Evolutionary conservation across 2,797 vertebrate genomes (phyloP).

Genomic region (Dendrocincla fuliginosa): DNA sequence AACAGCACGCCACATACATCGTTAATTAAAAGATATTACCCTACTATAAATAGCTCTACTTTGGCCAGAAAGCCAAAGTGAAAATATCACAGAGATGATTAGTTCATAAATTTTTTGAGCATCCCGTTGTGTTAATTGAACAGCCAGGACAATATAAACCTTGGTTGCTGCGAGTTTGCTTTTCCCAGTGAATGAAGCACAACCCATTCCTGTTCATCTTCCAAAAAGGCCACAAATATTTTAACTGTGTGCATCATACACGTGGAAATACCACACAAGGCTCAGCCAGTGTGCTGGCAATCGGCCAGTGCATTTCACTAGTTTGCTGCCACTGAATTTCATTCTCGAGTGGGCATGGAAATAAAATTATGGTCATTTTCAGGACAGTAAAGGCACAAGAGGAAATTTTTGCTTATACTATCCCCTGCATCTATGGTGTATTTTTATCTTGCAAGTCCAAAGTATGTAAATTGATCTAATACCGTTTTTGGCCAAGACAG

Average conservation of each 20-base stretch:
- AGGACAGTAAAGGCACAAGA: not conserved
- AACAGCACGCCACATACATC: not conserved
- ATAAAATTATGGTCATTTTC: not conserved
- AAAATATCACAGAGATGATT: slow-evolving; percentile 6
- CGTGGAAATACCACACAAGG: not conserved
- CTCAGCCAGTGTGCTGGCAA: not conserved
- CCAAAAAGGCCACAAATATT: not conserved
- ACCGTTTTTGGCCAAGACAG: not conserved
- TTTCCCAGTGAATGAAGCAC: not conserved
- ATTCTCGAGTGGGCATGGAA: not conserved
- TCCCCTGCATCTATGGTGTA: not conserved
- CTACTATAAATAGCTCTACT: not conserved
- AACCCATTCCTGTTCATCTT: not conserved
- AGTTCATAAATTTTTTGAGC: not conserved
- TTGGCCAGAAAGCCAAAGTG: not conserved
- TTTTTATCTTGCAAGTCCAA: not conserved
- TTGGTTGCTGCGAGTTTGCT: not conserved
- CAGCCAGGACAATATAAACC: not conserved
- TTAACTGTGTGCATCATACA: not conserved
- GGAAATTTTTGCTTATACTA: not conserved
- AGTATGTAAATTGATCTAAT: not conserved
- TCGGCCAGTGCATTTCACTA: not conserved
- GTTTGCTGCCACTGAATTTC: not conserved
- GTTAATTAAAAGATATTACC: not conserved
- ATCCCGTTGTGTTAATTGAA: not conserved